Base-by-base conservation (phyloP, 2,888 invertebrate species). In the Cyclophora punctaria region DNA sequence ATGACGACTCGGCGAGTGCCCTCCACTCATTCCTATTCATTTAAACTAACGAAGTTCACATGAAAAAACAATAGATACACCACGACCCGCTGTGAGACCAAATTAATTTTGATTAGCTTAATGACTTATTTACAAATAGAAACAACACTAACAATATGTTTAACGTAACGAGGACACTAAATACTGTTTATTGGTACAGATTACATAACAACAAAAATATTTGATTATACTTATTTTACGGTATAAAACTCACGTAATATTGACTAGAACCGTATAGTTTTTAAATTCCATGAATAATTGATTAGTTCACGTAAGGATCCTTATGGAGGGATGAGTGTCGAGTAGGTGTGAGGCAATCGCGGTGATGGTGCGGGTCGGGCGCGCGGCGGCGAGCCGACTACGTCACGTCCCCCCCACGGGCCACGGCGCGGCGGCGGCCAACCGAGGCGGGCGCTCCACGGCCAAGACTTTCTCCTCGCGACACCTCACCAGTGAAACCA, bases 391-490 rank as follows among this genome's bases (percentile, higher is more conserved):
- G 64, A 51, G 59, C 20, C 20, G 42, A 43, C 64, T 63, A 82
- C 85, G 84, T 83, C 83, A 83, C 69, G 73, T 72, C 79, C 82
- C 84, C 87, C 65, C 80, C 75, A 71, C 67, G 48, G 55, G 60
- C 58, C 54, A 57, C 73, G 72, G 66, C 81, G 79, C 78, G 55
- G 60, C 58, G 54, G 58, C 73, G 72, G 66, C 81, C 80, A 78
- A 80, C 82, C 81, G 77, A 72, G 73, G 78, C 78, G 66, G 69
- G 75, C 79, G 75, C 75, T 63, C 84, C 85, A 86, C 83, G 84
- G 85, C 81, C 88, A 34, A 80, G 80, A 89, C 89, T 89, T 89
- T 89, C 89, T 88, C 88, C 83, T 85, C 83, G 83, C 83, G 83
- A 82, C 85, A 83, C 81, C 83, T 75, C 78, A 64, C 66, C 69